These are phyloP conservation scores for Alfaro cultratus DNA, from an alignment of 2,797 vertebrate species.

Conservation along the genomic window DNA sequence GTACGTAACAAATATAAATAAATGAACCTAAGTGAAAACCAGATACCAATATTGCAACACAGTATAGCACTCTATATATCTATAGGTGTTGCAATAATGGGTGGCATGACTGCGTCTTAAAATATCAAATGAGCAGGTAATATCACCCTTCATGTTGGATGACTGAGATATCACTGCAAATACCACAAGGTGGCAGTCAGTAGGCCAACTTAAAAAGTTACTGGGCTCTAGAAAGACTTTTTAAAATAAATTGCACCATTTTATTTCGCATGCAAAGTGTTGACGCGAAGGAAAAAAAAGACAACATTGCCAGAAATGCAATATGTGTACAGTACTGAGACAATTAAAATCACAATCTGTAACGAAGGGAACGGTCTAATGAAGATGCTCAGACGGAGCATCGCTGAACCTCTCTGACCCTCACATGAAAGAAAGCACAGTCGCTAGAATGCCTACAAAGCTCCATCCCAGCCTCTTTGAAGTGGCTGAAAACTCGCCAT, in stretches of 20 bases:
- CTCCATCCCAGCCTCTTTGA: slow-evolving; percentile 66
- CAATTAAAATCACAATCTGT: slow-evolving; percentile 62
- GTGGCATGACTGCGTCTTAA: neutral
- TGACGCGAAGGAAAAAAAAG: slow-evolving; percentile 40
- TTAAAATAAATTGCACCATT: slow-evolving; percentile 56
- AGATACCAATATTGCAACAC: neutral
- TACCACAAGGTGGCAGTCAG: neutral
- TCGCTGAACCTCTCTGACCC: slow-evolving; percentile 57
- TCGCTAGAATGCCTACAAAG: slow-evolving; percentile 75
- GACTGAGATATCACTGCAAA: neutral
- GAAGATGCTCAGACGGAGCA: slow-evolving; percentile 69
- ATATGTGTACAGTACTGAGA: slow-evolving; percentile 53
- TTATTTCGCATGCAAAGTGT: slow-evolving; percentile 52
- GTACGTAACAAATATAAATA: neutral
- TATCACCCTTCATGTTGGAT: neutral
- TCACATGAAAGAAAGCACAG: slow-evolving; percentile 68
- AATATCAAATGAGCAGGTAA: neutral
- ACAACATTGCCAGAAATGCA: slow-evolving; percentile 46
- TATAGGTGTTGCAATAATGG: neutral
- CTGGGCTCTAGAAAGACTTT: slow-evolving; percentile 41
- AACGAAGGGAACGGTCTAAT: slow-evolving; percentile 68
- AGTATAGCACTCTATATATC: too few relatives aligned
- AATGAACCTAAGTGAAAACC: neutral
- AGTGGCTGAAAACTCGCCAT: slow-evolving; percentile 70
- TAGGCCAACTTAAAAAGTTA: slow-evolving; percentile 25